A percentile compares a stretch with the other conserved stretches of the same genome.
phyloP scores from a whole-genome alignment of 2,113 vertebrate genomes.

The Pandion haliaetus region DNA sequence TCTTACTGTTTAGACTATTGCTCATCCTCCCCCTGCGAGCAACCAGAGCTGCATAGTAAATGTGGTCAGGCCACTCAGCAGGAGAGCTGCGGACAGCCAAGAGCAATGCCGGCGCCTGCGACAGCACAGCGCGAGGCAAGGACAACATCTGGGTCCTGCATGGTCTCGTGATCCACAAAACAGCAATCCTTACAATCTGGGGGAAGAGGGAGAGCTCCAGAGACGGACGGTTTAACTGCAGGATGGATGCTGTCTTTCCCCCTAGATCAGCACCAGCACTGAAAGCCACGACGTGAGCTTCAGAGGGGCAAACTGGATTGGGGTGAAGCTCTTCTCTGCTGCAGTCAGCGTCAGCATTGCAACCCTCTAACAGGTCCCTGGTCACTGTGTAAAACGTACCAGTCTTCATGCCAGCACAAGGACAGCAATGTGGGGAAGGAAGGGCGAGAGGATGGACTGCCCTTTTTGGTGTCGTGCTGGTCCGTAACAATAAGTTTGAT shows the following conservation, averaged over 20 bases:
- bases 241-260: background rate
- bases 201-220: background rate
- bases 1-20: background rate
- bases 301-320: background rate
- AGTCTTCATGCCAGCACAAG: background rate
- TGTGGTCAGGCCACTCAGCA: background rate
- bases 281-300: background rate
- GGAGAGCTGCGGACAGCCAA: background rate
- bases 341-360: background rate
- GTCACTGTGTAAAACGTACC: background rate
- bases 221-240: background rate
- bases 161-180: background rate
- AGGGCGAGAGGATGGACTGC: background rate
- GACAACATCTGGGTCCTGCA: background rate
- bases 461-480: background rate
- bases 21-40: background rate
- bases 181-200: fast-evolving
- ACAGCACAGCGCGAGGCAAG: background rate
- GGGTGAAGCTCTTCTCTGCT: background rate
- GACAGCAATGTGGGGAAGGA: background rate
- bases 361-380: too few species aligned
- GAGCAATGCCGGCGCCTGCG: background rate
- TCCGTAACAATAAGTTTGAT: background rate
- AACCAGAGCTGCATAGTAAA: background rate
- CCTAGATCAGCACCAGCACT: background rate